phyloP scores from a whole-genome alignment of 2,797 vertebrate species.

The Cryptoblepharus egeriae region DNA sequence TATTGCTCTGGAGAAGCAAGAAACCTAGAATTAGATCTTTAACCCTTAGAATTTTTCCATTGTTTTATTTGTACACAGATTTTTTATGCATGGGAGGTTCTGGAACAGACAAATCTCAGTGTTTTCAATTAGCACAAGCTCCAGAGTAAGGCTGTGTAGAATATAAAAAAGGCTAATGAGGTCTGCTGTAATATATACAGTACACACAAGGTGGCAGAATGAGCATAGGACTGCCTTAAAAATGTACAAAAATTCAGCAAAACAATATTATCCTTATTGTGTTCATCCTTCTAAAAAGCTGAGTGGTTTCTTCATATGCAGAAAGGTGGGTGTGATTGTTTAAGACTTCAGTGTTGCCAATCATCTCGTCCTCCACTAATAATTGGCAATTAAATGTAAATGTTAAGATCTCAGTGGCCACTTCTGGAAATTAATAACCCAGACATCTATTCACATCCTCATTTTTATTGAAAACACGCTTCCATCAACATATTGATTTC shows the following conservation, averaged over 20 bases:
- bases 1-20: too few relatives aligned
- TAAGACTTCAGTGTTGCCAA: constrained; percentile 50
- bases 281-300: constrained; percentile 36
- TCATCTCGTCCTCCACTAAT: constrained; percentile 47
- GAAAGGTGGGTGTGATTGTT: constrained; percentile 38
- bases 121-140: constrained; percentile 12
- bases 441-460: constrained; percentile 48
- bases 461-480: constrained; percentile 70
- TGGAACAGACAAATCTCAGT: neutral
- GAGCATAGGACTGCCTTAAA: constrained; percentile 62
- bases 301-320: constrained; percentile 36
- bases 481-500: constrained; percentile 68
- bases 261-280: constrained; percentile 33
- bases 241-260: constrained; percentile 19
- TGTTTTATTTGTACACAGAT: too few relatives aligned
- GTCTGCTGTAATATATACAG: constrained; percentile 73
- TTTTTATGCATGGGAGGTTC: too few relatives aligned
- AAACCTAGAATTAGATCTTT: too few relatives aligned
- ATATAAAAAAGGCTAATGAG: constrained; percentile 46
- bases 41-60: too few relatives aligned
- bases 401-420: constrained; percentile 59
- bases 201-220: constrained; percentile 82
- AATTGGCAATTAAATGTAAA: constrained; percentile 57
- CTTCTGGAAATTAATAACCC: constrained; percentile 63
- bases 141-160: neutral